A percentile compares a stretch with the other conserved stretches of the same genome.
Evolutionary conservation across 2,113 vertebrate species (phyloP).

Genomic region (Alethe diademata): DNA sequence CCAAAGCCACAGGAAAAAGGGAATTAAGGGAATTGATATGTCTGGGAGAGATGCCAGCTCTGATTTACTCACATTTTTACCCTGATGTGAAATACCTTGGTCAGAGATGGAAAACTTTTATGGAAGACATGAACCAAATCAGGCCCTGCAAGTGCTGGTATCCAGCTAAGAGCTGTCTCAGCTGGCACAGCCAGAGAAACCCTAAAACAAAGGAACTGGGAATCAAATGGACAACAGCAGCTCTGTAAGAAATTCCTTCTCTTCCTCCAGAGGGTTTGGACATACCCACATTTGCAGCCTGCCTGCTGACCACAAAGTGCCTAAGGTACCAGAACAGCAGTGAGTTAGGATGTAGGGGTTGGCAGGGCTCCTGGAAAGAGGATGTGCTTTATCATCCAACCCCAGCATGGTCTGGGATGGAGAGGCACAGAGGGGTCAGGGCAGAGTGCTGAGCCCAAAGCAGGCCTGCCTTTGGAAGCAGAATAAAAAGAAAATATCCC

Average conservation of each 20-base stretch:
- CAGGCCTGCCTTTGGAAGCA: conserved; percentile 60
- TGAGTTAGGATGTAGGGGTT: conserved; percentile 34
- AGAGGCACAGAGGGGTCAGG: conserved; percentile 29
- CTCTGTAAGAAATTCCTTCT: background rate
- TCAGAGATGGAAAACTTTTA: conserved; percentile 72
- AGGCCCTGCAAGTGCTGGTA: background rate
- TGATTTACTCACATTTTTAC: conserved; percentile 78
- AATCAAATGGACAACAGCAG: background rate
- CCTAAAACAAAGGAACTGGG: background rate
- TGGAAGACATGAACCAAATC: conserved; percentile 39
- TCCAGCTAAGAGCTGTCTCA: conserved; percentile 22
- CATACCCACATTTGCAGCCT: background rate
- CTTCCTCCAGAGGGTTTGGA: conserved; percentile 9
- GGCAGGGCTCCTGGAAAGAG: conserved; percentile 57
- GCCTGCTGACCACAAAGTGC: conserved; percentile 50
- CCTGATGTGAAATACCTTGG: conserved; percentile 73
- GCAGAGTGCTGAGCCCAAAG: conserved; percentile 18
- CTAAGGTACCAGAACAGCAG: conserved; percentile 53
- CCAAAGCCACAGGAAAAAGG: conserved; percentile 68
- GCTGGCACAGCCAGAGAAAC: background rate
- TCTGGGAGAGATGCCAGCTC: conserved; percentile 72
- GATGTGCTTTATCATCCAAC: conserved; percentile 66
- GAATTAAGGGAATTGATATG: conserved; percentile 71
- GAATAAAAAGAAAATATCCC: conserved; percentile 56
- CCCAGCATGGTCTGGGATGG: conserved; percentile 45